Percentiles rank a stretch among this genome's conserved stretches.
These are phyloP conservation scores for Hyperoodon ampullatus DNA, from an alignment of 2,113 vertebrate species.

Conservation along the genomic window DNA sequence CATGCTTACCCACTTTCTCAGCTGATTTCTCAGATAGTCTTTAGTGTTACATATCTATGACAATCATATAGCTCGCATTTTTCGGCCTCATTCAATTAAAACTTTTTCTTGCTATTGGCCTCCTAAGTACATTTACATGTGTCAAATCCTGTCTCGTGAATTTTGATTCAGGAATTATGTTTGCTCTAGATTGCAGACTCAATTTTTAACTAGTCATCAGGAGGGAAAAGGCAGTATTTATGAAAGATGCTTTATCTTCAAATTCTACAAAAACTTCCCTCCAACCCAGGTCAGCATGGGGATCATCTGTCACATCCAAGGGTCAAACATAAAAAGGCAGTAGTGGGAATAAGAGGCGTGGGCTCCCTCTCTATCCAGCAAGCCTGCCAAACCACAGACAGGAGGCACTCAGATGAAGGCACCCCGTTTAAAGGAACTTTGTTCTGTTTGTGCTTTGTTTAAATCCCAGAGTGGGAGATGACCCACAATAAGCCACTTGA, in stretches of 20 bases:
- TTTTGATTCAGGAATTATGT: not conserved
- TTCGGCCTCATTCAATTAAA: not conserved
- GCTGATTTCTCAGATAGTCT: not conserved
- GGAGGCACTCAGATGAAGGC: constrained; percentile 65
- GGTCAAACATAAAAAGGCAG: constrained; percentile 70
- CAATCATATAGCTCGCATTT: not conserved
- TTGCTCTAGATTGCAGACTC: not conserved
- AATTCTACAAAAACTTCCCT: constrained; percentile 25
- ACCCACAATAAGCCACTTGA: constrained; percentile 78
- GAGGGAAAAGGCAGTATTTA: constrained; percentile 15
- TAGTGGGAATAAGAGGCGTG: constrained; percentile 41
- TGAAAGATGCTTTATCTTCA: constrained; percentile 55
- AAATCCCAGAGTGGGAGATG: constrained; percentile 81
- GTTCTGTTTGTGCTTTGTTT: constrained; percentile 77
- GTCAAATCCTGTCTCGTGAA: not conserved
- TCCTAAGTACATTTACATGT: not conserved
- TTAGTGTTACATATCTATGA: not conserved
- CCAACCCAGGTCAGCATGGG: constrained; percentile 42
- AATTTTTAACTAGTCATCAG: not conserved
- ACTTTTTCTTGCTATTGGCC: not conserved
- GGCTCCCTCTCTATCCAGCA: not conserved
- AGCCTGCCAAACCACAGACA: constrained; percentile 60
- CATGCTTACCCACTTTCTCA: not conserved
- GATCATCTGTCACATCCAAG: constrained; percentile 30
- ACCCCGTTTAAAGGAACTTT: constrained; percentile 74